These are phyloP conservation scores for Phoxinus phoxinus DNA, from an alignment of 2,113 vertebrate species.

Conservation along the genomic window DNA sequence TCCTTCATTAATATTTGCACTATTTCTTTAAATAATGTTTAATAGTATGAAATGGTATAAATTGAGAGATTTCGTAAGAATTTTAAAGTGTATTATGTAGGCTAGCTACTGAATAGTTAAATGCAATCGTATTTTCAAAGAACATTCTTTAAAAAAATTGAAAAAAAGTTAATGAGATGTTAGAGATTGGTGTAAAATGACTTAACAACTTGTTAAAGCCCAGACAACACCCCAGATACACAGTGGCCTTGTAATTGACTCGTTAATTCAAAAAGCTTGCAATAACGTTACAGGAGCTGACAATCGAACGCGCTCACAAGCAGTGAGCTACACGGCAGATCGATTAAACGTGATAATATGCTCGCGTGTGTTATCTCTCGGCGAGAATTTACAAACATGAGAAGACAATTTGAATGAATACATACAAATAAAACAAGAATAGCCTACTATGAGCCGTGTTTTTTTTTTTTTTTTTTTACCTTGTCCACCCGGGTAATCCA, in stretches of 20 bases:
- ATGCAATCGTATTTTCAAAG: neutral
- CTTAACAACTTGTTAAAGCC: neutral
- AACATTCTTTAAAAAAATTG: neutral
- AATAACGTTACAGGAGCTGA: neutral
- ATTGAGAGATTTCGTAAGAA: neutral
- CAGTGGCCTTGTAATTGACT: conserved; percentile 9
- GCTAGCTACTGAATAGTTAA: neutral
- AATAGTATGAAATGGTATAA: neutral
- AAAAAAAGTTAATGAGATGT: neutral
- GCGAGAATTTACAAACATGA: neutral
- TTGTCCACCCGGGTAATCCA: conserved; percentile 91
- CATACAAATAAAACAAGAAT: neutral
- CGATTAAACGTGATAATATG: neutral
- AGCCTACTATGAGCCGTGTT: neutral
- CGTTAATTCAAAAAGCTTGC: conserved; percentile 37
- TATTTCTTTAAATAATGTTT: too few species aligned
- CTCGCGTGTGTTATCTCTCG: neutral
- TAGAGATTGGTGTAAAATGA: neutral
- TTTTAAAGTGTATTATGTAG: too few species aligned
- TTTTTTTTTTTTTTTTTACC: conserved; percentile 72
- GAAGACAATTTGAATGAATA: neutral
- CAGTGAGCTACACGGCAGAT: neutral
- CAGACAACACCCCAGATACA: neutral
- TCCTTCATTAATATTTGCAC: neutral
- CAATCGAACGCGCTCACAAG: neutral